Conservation (phyloP, 2,113 vertebrate species). For the Octodon degus region DNA sequence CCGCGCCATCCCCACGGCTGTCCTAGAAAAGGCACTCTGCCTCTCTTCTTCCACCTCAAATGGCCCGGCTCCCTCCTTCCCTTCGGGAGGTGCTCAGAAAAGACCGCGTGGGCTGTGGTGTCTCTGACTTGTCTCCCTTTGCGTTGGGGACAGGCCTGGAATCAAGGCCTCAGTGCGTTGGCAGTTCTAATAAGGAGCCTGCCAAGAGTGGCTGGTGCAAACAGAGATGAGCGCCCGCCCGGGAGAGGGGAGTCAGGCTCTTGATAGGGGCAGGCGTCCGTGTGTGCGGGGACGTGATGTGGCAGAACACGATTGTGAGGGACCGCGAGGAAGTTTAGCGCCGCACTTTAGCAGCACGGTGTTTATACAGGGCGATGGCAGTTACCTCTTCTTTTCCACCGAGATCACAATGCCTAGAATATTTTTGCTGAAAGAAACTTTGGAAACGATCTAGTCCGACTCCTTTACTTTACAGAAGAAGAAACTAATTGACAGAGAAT, state of each 20-base stretch:
- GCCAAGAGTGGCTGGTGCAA: background rate
- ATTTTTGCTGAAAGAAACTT: background rate
- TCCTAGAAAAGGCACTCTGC: background rate
- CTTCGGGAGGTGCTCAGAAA: background rate
- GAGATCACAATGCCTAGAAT: background rate
- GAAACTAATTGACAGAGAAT: background rate
- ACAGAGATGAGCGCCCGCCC: rapidly evolving
- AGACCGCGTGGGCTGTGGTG: background rate
- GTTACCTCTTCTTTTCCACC: background rate
- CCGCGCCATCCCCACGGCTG: rapidly evolving
- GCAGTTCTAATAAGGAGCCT: conserved; percentile 19
- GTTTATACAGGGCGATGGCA: background rate
- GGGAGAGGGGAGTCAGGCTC: background rate
- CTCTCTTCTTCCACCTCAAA: background rate
- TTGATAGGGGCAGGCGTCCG: background rate
- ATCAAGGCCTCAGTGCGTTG: background rate
- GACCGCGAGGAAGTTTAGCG: background rate
- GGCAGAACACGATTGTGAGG: background rate
- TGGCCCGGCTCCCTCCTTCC: background rate
- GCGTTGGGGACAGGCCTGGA: background rate
- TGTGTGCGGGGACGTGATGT: background rate
- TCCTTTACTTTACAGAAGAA: background rate
- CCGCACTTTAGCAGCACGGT: background rate
- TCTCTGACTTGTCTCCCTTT: background rate
- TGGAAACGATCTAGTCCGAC: background rate